phyloP scores from a whole-genome alignment of 2,797 vertebrate genomes.

The Tenualosa thibaudeaui region DNA sequence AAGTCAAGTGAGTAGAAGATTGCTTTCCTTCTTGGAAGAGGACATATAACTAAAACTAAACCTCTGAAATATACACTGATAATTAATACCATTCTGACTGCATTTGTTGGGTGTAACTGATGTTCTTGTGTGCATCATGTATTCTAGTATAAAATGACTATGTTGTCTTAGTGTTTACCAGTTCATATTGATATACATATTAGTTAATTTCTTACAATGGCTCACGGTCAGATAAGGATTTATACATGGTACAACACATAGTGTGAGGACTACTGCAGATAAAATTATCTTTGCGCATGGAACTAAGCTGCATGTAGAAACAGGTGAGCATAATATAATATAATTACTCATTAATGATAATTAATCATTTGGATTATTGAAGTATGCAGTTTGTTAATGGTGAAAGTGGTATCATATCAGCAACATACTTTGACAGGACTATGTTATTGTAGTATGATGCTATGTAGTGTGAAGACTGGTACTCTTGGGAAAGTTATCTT shows the following conservation, averaged over 20 bases:
- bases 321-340: background rate
- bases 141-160: background rate
- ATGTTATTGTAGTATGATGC: background rate
- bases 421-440: background rate
- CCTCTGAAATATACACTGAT: no score
- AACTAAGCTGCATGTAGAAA: background rate
- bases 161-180: background rate
- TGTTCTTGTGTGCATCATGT: background rate
- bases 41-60: background rate
- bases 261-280: background rate
- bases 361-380: background rate
- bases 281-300: background rate
- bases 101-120: background rate
- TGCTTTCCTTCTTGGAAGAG: background rate
- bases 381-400: background rate
- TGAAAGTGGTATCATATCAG: background rate
- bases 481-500: background rate
- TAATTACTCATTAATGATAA: background rate
- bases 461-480: background rate
- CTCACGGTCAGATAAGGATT: background rate
- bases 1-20: constrained; percentile 55
- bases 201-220: no score
- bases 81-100: no score
- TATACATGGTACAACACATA: background rate
- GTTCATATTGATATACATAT: background rate